These are phyloP conservation scores for Chrysaora quinquecirrha DNA, from an alignment of 30 jellyfish, hydroid and myxozoan species.

Conservation along the genomic window DNA sequence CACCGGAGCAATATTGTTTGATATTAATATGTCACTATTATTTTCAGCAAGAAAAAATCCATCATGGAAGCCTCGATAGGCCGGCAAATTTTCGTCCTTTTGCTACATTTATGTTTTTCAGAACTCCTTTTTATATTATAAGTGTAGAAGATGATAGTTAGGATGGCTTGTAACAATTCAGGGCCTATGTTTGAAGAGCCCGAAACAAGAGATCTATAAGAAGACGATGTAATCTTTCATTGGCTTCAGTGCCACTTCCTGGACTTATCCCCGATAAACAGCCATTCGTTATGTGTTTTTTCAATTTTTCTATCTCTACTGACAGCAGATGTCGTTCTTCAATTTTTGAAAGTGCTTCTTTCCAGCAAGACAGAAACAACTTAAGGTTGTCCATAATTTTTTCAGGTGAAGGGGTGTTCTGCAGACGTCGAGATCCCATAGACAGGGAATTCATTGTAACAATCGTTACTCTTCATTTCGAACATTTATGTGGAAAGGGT, in stretches of 20 bases:
- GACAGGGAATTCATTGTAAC: no score
- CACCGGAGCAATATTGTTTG: background rate
- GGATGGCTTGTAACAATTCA: background rate
- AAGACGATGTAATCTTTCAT: background rate
- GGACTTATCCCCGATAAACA: slow-evolving; percentile 13
- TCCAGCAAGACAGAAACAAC: background rate
- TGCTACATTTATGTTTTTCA: background rate
- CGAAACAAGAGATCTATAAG: background rate
- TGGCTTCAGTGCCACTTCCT: slow-evolving; percentile 9
- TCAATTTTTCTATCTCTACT: background rate
- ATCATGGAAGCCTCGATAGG: background rate
- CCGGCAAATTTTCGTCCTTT: background rate
- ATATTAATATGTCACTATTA: no score
- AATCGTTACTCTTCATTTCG: no score
- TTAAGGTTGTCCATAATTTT: background rate
- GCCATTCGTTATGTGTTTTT: background rate
- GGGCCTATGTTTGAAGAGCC: background rate
- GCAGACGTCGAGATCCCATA: no score
- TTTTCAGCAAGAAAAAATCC: no score
- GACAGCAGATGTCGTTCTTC: background rate
- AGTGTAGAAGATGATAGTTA: background rate
- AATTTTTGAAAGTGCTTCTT: background rate
- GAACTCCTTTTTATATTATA: no score
- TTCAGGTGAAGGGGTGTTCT: background rate
- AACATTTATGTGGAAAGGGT: no score